Evolutionary conservation across 2,888 invertebrate genomes (phyloP).

Genomic region (Eumerus sabulonum): DNA sequence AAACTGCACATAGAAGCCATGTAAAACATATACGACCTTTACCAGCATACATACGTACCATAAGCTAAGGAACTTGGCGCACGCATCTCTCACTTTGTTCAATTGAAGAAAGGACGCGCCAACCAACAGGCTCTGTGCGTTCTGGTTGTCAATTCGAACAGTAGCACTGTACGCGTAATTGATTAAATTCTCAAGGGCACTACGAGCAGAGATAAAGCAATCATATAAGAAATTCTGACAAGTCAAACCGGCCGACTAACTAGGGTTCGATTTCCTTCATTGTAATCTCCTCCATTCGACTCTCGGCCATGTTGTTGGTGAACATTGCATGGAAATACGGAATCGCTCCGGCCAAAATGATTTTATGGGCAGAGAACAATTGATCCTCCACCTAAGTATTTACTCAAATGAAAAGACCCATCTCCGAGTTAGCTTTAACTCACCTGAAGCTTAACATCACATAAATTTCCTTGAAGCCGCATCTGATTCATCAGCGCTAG

Average conservation of each 20-base stretch:
- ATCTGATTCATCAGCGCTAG: constrained; percentile 91
- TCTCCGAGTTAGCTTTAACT: constrained; percentile 85
- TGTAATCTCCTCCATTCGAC: too few species aligned
- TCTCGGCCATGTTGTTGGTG: too few species aligned
- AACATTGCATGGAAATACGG: too few species aligned
- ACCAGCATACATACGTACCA: constrained; percentile 79
- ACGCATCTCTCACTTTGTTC: too few species aligned
- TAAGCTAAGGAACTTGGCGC: constrained; percentile 88
- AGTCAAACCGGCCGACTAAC: too few species aligned
- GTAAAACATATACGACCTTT: not conserved
- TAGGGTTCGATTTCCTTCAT: too few species aligned
- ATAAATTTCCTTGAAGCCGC: constrained; percentile 88
- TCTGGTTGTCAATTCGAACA: constrained; percentile 86
- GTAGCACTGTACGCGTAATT: constrained; percentile 92
- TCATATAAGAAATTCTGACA: too few species aligned
- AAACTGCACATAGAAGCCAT: too few species aligned
- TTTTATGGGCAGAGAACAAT: constrained; percentile 91
- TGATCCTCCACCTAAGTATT: constrained; percentile 88
- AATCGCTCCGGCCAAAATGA: too few species aligned
- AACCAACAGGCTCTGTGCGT: constrained; percentile 91
- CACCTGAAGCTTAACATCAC: too few species aligned
- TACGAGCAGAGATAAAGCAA: too few species aligned
- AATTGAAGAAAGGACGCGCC: constrained; percentile 92
- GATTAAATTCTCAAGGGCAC: constrained; percentile 89
- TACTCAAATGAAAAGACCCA: too few species aligned